These are phyloP conservation scores for Torymus tubicola DNA, from an alignment of 2,888 invertebrate species.

Conservation along the genomic window DNA sequence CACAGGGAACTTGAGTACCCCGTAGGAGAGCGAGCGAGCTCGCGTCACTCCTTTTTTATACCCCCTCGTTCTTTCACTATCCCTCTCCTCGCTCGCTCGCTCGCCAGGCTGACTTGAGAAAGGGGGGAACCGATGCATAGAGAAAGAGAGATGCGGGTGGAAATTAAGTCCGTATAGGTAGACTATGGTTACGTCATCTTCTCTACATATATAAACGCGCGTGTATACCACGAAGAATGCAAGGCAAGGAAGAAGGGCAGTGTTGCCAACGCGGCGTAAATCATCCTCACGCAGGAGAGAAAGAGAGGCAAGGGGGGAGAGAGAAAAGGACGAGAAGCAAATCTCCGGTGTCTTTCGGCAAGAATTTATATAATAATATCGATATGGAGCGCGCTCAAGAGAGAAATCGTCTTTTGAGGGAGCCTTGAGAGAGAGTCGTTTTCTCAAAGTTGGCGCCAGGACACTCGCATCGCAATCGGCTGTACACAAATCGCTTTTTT, in stretches of 20 bases:
- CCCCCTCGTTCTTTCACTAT: too few relatives aligned
- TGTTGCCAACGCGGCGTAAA: slow-evolving; percentile 53
- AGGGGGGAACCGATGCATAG: not conserved
- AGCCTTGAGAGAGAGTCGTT: slow-evolving; percentile 19
- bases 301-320: not conserved
- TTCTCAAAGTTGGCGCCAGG: too few relatives aligned
- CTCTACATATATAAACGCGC: slow-evolving; percentile 53
- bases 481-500: too few relatives aligned
- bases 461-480: not conserved
- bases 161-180: slow-evolving; percentile 73
- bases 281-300: slow-evolving; percentile 64
- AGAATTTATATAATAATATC: slow-evolving; percentile 51
- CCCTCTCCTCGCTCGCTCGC: too few relatives aligned
- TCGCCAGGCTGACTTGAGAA: too few relatives aligned
- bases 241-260: slow-evolving; percentile 4
- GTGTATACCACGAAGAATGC: slow-evolving; percentile 70
- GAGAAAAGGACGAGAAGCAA: slow-evolving; percentile 19
- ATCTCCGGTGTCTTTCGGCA: slow-evolving; percentile 40
- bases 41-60: too few relatives aligned
- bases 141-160: slow-evolving; percentile 43
- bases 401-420: slow-evolving; percentile 1
- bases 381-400: slow-evolving; percentile 35
- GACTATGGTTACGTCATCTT: slow-evolving; percentile 73
- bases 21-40: too few relatives aligned
- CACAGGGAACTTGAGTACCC: too few relatives aligned